Evolutionary conservation across 2,113 vertebrate genomes (phyloP).

Genomic region (Anolis carolinensis): DNA sequence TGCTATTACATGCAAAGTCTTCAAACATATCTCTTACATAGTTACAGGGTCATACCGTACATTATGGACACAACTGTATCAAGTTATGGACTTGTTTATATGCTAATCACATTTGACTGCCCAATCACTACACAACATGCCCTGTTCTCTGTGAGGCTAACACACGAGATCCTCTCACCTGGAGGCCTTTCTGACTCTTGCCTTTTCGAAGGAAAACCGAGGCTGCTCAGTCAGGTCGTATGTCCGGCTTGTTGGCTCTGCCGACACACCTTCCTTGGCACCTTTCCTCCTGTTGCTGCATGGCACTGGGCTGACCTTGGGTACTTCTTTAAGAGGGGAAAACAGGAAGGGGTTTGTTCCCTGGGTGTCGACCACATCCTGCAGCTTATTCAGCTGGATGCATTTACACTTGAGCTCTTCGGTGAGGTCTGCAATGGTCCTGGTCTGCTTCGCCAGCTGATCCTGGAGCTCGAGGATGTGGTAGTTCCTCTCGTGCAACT

Average conservation of each 20-base stretch:
- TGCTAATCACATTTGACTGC: neutral
- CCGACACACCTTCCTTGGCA: constrained; percentile 92
- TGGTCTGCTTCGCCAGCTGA: constrained; percentile 80
- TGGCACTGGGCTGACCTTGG: constrained; percentile 68
- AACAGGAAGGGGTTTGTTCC: constrained; percentile 62
- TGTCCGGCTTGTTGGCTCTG: constrained; percentile 86
- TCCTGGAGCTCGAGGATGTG: constrained; percentile 82
- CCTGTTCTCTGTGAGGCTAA: neutral
- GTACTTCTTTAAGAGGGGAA: constrained; percentile 69
- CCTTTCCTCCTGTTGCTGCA: constrained; percentile 81
- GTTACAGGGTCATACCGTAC: neutral
- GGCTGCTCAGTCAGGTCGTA: constrained; percentile 81
- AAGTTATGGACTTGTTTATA: neutral
- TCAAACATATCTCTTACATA: too few relatives aligned
- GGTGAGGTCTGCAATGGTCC: constrained; percentile 81
- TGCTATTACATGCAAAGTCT: too few relatives aligned
- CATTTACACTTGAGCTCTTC: constrained; percentile 87
- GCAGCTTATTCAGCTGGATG: constrained; percentile 85
- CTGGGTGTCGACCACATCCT: constrained; percentile 81
- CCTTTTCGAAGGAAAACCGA: constrained; percentile 89
- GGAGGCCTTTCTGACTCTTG: constrained; percentile 86
- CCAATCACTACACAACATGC: neutral
- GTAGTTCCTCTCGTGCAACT: constrained; percentile 77
- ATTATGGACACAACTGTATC: neutral
- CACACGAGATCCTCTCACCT: constrained; percentile 76